Base-by-base conservation (phyloP, 2,797 vertebrate species). In the Iguana delicatissima region DNA sequence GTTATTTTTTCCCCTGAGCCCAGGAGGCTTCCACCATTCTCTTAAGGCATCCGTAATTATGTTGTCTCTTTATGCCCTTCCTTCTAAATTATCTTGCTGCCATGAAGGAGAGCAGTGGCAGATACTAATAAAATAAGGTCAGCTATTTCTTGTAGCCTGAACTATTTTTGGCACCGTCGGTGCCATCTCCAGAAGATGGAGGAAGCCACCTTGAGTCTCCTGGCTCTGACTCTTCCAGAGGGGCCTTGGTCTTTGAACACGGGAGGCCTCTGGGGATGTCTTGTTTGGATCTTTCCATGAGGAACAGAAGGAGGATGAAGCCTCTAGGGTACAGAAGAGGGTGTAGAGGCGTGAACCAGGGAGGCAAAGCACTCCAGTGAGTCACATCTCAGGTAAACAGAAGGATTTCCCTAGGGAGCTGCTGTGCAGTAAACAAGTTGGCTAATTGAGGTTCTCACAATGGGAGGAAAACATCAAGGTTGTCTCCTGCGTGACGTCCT, bases 221-320 rank as follows among this genome's bases (percentile, higher is more conserved):
- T 24, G 14, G 6, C 2, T 1, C 20, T 73, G 57, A 26, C 32
- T 62, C 4, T 29, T 59, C 14, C 13, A 20, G 0, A 0, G 2
- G 73, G 16, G 4, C 50, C 32, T 64, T 42, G 57, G 14, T 18
- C 18, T 64, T 62, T 50, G 26, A 24, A 0, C 42, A 84, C 52
- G 55, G 16, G 52, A 35, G 6, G 3, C 90, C 6, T 77, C 52
- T 0, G 62, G 38, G 84, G 80, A 64, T 72, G 6, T 3, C 0
- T 62, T 0, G 0, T 55, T n/a, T 64, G 79, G 73, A 35, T 29
- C 35, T 88, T 57, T 80, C 26, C 24, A 24, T 0, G 52, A 32
- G 55, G 55, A 80, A 80, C 16, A 46, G 35, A 26, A 76, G 80
- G 55, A 82, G 26, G 79, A 32, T 24, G 46, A 26, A 26, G 46